Percentiles rank a stretch among this genome's conserved stretches.
These are phyloP conservation scores for Scleropages formosus DNA, from an alignment of 2,797 vertebrate genomes.

Conservation along the genomic window DNA sequence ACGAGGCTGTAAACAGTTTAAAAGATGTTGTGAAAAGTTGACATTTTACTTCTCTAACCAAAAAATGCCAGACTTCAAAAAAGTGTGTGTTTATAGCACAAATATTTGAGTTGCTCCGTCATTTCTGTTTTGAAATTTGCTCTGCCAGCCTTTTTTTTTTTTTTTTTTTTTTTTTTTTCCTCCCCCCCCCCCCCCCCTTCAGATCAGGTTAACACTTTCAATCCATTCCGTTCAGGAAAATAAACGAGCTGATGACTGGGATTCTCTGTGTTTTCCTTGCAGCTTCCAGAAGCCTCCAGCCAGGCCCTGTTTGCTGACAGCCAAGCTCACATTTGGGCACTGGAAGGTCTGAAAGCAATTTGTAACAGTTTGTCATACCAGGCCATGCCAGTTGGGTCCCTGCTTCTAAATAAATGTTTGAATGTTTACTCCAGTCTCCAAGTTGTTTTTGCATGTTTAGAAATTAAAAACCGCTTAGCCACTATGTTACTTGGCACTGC, in stretches of 20 bases:
- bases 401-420: slow-evolving; percentile 11
- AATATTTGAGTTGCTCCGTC: background rate
- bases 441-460: slow-evolving; percentile 27
- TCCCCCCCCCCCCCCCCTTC: background rate
- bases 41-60: background rate
- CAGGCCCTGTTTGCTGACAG: slow-evolving; percentile 90
- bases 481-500: slow-evolving; percentile 19
- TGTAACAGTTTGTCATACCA: slow-evolving; percentile 24
- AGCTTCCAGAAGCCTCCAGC: slow-evolving; percentile 96
- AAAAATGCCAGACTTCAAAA: slow-evolving; percentile 15
- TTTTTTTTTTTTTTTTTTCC: too few relatives aligned
- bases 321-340: slow-evolving; percentile 95
- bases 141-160: background rate
- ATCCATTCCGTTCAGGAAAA: background rate
- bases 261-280: slow-evolving; percentile 47
- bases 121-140: slow-evolving; percentile 13
- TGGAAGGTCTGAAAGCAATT: slow-evolving; percentile 80
- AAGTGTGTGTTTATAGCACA: background rate
- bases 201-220: slow-evolving; percentile 6
- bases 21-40: slow-evolving; percentile 5
- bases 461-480: slow-evolving; percentile 30
- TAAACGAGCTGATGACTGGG: background rate
- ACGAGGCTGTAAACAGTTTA: background rate
- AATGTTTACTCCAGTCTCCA: slow-evolving; percentile 24
- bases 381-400: background rate